phyloP scores from a whole-genome alignment of 2,113 vertebrate species.

The Hiodon tergisus region DNA sequence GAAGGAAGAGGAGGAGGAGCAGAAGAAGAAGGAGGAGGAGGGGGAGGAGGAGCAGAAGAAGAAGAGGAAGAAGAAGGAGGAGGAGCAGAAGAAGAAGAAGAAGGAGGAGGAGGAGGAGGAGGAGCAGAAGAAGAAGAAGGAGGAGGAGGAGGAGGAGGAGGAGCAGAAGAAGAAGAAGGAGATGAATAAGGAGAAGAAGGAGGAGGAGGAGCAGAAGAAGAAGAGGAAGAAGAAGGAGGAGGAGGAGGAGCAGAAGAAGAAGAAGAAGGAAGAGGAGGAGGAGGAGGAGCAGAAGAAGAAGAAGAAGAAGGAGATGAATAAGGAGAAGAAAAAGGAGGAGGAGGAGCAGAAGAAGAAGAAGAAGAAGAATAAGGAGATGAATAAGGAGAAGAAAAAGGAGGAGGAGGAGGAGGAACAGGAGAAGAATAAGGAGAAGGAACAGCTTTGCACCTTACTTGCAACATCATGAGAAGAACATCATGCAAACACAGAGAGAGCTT shows the following conservation, averaged over 20 bases:
- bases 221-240: no score
- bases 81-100: neutral
- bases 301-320: neutral
- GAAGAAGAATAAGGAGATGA: neutral
- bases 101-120: neutral
- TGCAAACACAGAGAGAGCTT: no score
- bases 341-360: constrained; percentile 6
- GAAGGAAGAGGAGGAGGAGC: neutral
- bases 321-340: neutral
- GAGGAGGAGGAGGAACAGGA: neutral
- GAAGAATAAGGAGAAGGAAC: neutral
- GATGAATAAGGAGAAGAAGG: neutral
- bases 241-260: no score
- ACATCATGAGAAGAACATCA: no score
- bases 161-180: no score
- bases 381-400: neutral
- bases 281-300: no score
- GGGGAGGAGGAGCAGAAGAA: no score
- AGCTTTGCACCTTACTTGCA: no score
- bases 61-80: no score
- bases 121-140: neutral
- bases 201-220: no score
- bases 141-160: neutral
- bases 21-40: no score
- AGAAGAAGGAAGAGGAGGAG: no score